Percentiles rank a stretch among this genome's conserved stretches.
Conservation (phyloP, 1,140 invertebrate species). For the Monomorium pharaonis region DNA sequence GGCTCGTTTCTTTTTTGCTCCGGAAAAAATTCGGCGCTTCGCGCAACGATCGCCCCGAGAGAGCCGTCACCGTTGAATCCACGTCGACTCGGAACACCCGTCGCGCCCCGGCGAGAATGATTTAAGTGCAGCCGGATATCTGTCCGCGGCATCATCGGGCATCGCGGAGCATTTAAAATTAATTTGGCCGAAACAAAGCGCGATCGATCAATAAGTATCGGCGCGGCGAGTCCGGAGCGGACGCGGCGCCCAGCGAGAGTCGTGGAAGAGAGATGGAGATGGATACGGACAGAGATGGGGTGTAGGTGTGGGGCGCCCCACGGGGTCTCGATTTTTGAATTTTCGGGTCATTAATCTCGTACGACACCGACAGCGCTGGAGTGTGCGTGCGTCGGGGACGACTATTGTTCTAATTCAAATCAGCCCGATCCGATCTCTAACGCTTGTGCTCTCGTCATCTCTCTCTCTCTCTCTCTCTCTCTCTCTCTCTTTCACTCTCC, state of each 20-base stretch:
- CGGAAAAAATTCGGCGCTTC: slow-evolving; percentile 21
- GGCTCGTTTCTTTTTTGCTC: not conserved
- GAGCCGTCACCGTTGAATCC: slow-evolving; percentile 54
- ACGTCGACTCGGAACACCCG: slow-evolving; percentile 57
- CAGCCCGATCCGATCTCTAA: slow-evolving; percentile 75
- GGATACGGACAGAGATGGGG: not conserved
- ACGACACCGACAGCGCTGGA: slow-evolving; percentile 71
- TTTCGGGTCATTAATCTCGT: slow-evolving; percentile 79
- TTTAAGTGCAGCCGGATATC: slow-evolving; percentile 67
- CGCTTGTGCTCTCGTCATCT: slow-evolving; percentile 37
- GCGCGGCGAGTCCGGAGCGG: slow-evolving; percentile 54
- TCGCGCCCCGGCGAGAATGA: slow-evolving; percentile 68
- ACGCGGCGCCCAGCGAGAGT: slow-evolving; percentile 52
- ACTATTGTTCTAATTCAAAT: slow-evolving; percentile 80
- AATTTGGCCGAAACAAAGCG: slow-evolving; percentile 76
- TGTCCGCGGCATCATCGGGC: slow-evolving; percentile 60
- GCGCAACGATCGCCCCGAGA: slow-evolving; percentile 35
- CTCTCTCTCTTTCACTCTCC: not conserved
- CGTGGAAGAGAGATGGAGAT: slow-evolving; percentile 8
- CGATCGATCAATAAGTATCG: slow-evolving; percentile 76
- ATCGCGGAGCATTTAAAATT: slow-evolving; percentile 74
- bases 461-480: not conserved
- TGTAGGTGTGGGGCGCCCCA: slow-evolving; percentile 74
- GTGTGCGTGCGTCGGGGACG: slow-evolving; percentile 57
- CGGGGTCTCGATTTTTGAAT: slow-evolving; percentile 78